Conservation (phyloP, 1,140 invertebrate species). For the Drosophila mayri region DNA sequence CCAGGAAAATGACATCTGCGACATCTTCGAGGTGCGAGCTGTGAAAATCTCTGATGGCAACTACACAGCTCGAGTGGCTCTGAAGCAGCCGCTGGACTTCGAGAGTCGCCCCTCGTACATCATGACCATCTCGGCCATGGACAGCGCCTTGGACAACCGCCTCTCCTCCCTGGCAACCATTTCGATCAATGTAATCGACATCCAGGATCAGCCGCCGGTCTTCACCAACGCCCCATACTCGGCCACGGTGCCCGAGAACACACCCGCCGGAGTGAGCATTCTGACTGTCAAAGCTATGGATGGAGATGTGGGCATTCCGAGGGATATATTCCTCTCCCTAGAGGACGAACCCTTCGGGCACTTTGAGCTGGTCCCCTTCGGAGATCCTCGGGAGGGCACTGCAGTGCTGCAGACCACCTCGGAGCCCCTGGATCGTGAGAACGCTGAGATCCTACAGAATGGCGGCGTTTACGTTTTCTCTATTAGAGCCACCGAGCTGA, state of each 20-base stretch:
- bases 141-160: constrained; percentile 87
- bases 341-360: constrained; percentile 89
- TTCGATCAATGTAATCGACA: constrained; percentile 90
- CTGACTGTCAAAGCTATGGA: constrained; percentile 90
- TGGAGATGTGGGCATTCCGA: constrained; percentile 90
- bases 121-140: constrained; percentile 88
- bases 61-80: constrained; percentile 89
- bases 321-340: constrained; percentile 88
- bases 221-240: constrained; percentile 93
- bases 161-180: constrained; percentile 90
- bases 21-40: constrained; percentile 88
- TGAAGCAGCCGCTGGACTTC: constrained; percentile 89
- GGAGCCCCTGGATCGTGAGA: constrained; percentile 90
- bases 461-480: constrained; percentile 92
- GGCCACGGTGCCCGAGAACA: constrained; percentile 91
- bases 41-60: constrained; percentile 89
- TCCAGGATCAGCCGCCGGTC: constrained; percentile 92
- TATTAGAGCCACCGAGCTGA: constrained; percentile 90
- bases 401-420: constrained; percentile 88
- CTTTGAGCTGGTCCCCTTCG: constrained; percentile 87
- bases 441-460: constrained; percentile 89
- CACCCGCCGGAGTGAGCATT: constrained; percentile 87
- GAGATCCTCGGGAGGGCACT: constrained; percentile 85
- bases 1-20: constrained; percentile 88
- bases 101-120: constrained; percentile 90